Evolutionary conservation across 2,113 vertebrate genomes (phyloP), one percentile per base, ranked within the genome.

Genomic region (Pristiophorus japonicus): DNA sequence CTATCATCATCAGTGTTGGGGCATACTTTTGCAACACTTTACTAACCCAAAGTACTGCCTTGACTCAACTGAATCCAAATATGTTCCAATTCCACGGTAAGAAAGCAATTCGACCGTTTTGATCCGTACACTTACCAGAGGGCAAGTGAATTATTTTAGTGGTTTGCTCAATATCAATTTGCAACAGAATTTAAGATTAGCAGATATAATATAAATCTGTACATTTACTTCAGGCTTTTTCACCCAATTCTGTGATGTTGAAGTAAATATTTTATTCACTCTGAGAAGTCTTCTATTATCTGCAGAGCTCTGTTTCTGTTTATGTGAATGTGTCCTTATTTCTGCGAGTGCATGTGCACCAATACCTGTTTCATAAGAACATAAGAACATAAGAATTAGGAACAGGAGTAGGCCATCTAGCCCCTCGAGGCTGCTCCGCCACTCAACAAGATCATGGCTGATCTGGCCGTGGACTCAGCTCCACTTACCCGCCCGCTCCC

Each of bases 1-100:
- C 97, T 3, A 11, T 99, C 2, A 0, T 96, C 34, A 55, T 97
- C 95, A 98, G 98, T 81, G 4, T 98, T 20, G 4, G 95, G 11
- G 0, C 97, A 81, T 99, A 98, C 93, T 97, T 97, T 95, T 0
- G 98, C 88, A 95, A 97, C 34, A 97, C 97, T 2, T 96, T 96
- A 92, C 67, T 97, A 90, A 98, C 98, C 20, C 98, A 99, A 93
- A 98, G 96, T 73, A 0, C 95, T 0, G 81, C 34, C 6, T 95
- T 98, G 42, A 98, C 97, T 97, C 93, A 22, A 45, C 4, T 5
- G 0, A 96, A 97, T 0, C 98, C 98, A 0, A 2, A 14, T 0
- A 96, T 98, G 96, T 99, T 99, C 96, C 24, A 27, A 4, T 99
- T 99, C 95, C 96, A 97, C 51, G 98, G 99, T 99, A 98, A 97